Evolutionary conservation across 2,113 vertebrate species (phyloP).

Genomic region (Prietella phreatophila): DNA sequence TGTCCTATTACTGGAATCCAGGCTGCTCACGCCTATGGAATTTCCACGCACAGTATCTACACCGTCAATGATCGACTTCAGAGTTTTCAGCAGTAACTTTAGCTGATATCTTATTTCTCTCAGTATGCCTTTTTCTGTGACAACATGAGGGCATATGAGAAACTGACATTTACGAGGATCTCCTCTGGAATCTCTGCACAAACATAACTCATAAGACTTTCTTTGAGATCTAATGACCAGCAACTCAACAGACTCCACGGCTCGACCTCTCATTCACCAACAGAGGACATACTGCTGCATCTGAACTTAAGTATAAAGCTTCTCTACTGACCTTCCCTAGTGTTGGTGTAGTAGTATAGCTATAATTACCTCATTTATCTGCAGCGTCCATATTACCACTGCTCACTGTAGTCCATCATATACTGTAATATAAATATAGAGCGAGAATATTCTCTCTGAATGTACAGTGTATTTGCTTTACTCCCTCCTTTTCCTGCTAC

Average conservation of each 20-base stretch:
- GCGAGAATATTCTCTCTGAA: background rate
- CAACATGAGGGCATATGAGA: background rate
- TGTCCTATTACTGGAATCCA: background rate
- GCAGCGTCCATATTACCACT: conserved; percentile 8
- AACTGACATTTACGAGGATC: background rate
- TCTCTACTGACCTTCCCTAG: background rate
- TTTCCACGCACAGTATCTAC: background rate
- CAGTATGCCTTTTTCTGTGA: background rate
- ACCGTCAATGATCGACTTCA: background rate
- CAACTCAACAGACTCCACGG: background rate
- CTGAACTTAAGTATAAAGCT: background rate
- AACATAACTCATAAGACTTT: background rate
- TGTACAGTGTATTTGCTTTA: background rate
- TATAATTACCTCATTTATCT: conserved; percentile 34
- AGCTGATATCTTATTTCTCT: conserved; percentile 1
- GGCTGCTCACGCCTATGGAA: background rate
- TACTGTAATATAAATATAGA: background rate
- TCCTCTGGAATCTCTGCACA: background rate
- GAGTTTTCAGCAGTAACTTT: background rate
- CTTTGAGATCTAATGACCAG: background rate
- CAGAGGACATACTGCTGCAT: background rate
- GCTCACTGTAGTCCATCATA: background rate
- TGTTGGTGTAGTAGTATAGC: conserved; percentile 7
- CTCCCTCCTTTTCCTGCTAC: background rate
- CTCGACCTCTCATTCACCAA: background rate